Percentiles rank a stretch among this genome's conserved stretches.
These are phyloP conservation scores for Nannoperca australis DNA, from an alignment of 2,797 vertebrate genomes.

Conservation along the genomic window DNA sequence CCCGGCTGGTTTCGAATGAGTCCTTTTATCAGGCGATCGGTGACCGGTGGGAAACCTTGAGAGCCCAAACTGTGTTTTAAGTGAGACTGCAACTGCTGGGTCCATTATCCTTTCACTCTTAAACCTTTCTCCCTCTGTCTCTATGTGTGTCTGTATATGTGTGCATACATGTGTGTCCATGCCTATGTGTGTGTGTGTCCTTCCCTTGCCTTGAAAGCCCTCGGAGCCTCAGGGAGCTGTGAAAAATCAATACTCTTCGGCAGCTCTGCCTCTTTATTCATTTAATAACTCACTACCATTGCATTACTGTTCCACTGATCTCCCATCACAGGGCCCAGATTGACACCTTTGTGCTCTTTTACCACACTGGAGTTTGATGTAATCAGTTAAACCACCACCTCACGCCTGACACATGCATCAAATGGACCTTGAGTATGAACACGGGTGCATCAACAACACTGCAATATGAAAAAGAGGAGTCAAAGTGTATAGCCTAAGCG, in stretches of 20 bases:
- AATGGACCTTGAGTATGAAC: conserved; percentile 82
- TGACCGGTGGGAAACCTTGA: conserved; percentile 82
- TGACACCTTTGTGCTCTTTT: conserved; percentile 86
- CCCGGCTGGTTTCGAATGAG: conserved; percentile 77
- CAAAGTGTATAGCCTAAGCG: conserved; percentile 71
- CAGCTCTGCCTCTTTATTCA: conserved; percentile 89
- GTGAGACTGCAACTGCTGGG: conserved; percentile 85
- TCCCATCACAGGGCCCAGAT: conserved; percentile 86
- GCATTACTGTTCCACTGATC: conserved; percentile 88
- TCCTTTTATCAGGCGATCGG: conserved; percentile 80
- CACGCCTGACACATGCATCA: conserved; percentile 82
- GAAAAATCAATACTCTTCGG: conserved; percentile 89
- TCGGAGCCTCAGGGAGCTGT: conserved; percentile 86
- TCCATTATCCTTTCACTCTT: conserved; percentile 88
- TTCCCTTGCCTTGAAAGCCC: conserved; percentile 85
- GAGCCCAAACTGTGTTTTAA: conserved; percentile 86
- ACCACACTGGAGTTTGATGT: conserved; percentile 87
- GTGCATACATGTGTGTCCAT: conserved; percentile 75
- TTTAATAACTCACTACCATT: conserved; percentile 90
- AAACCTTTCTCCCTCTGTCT: conserved; percentile 80
- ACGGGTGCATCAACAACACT: conserved; percentile 79
- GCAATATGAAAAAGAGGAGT: conserved; percentile 83
- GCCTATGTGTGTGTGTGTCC: conserved; percentile 70
- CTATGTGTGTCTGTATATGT: conserved; percentile 77
- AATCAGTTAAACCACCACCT: conserved; percentile 86